Percentiles rank a stretch among this genome's conserved stretches.
These are phyloP conservation scores for Drosophila mimica DNA, from an alignment of 2,888 invertebrate species.

Conservation along the genomic window DNA sequence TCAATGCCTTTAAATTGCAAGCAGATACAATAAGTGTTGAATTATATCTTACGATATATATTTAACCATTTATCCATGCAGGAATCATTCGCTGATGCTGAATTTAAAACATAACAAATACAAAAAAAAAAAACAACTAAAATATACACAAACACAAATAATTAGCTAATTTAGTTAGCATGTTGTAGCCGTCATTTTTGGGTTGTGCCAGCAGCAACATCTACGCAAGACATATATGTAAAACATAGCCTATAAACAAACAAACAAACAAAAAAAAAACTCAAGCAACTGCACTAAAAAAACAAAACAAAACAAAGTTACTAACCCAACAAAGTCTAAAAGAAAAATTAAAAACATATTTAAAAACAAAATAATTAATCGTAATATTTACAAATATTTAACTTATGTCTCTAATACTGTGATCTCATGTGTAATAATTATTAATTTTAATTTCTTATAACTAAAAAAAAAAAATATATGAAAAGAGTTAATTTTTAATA, in stretches of 20 bases:
- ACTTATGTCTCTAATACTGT: constrained; percentile 86
- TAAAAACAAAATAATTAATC: constrained; percentile 37
- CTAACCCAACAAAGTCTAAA: constrained; percentile 67
- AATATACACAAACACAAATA: constrained; percentile 17
- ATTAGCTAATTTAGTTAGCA: constrained; percentile 56
- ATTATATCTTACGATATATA: background rate
- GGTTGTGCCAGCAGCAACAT: constrained; percentile 65
- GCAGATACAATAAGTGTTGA: constrained; percentile 43
- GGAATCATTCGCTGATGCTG: constrained; percentile 78
- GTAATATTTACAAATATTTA: constrained; percentile 65
- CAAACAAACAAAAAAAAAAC: constrained; percentile 29
- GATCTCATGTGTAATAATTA: constrained; percentile 85
- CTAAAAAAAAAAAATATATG: constrained; percentile 47
- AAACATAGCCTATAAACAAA: constrained; percentile 35
- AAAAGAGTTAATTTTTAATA: constrained; percentile 41
- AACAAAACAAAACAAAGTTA: constrained; percentile 52
- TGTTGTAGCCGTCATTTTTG: constrained; percentile 64
- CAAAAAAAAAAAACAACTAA: constrained; percentile 7
- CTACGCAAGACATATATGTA: constrained; percentile 68
- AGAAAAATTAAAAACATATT: constrained; percentile 34
- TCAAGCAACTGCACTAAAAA: constrained; percentile 51
- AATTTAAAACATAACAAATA: constrained; percentile 38
- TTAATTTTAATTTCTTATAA: constrained; percentile 80
- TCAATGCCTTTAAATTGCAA: constrained; percentile 34
- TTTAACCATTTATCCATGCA: constrained; percentile 27